Evolutionary conservation across 2,113 vertebrate genomes (phyloP).

Genomic region (Ammospiza nelsoni): DNA sequence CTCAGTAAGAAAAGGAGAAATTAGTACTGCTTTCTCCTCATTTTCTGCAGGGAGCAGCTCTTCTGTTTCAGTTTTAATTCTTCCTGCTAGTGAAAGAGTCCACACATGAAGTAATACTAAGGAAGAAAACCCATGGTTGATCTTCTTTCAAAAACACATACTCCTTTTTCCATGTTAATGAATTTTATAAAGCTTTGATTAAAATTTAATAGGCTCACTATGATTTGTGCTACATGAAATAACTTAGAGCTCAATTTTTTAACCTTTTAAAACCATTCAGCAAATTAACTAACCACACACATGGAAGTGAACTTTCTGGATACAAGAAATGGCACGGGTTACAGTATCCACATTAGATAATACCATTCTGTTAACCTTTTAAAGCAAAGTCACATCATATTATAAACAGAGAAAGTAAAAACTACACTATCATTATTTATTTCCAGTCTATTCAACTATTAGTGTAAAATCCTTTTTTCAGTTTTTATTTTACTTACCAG

Average conservation of each 20-base stretch:
- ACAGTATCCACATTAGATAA: background rate
- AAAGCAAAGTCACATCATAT: background rate
- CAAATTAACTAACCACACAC: background rate
- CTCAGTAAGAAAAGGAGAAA: background rate
- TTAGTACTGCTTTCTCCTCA: background rate
- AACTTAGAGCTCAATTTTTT: background rate
- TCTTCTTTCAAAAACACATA: background rate
- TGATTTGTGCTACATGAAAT: background rate
- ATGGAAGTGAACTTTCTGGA: background rate
- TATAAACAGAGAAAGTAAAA: background rate
- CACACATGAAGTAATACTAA: background rate
- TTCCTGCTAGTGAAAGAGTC: background rate
- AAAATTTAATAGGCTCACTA: background rate
- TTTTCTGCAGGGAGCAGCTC: background rate
- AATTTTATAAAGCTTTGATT: background rate
- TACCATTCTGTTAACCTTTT: background rate
- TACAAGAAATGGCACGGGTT: background rate
- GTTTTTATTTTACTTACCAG: conserved; percentile 76
- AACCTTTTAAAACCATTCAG: background rate
- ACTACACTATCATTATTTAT: background rate
- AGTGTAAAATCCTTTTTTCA: conserved; percentile 3
- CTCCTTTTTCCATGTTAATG: background rate
- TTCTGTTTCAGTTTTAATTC: background rate
- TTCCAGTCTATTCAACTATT: background rate
- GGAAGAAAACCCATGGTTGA: background rate